Percentiles rank a stretch among this genome's conserved stretches.
phyloP scores from a whole-genome alignment of 53 echinoderm and acorn worm species.

The Astropecten irregularis region DNA sequence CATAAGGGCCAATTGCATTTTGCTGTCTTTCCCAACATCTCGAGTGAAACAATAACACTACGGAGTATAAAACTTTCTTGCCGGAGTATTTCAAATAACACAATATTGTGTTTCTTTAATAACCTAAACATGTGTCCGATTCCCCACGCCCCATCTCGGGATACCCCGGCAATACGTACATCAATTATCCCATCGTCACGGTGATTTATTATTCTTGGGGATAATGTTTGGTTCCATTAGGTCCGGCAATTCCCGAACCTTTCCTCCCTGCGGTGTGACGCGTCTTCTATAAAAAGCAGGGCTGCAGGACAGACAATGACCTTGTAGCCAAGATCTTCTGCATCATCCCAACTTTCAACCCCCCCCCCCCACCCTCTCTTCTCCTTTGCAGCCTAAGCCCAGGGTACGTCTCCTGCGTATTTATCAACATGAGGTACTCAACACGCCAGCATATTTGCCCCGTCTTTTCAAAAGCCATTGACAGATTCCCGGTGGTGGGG shows the following conservation, averaged over 20 bases:
- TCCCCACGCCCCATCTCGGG: not conserved
- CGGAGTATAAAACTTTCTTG: not conserved
- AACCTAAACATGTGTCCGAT: not conserved
- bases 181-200: not conserved
- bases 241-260: not conserved
- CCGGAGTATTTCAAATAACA: not conserved
- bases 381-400: no score
- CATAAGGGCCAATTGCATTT: not conserved
- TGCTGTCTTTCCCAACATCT: not conserved
- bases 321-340: no score
- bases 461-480: no score
- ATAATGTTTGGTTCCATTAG: not conserved
- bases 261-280: no score
- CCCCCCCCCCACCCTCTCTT: no score
- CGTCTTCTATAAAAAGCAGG: no score
- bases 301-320: no score
- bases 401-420: no score
- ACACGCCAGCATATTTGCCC: no score
- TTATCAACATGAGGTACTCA: no score
- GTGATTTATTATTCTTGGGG: slow-evolving; percentile 33
- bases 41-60: slow-evolving; percentile 8
- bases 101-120: slow-evolving; percentile 13
- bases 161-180: not conserved
- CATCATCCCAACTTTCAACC: no score
- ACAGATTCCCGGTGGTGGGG: no score